Evolutionary conservation across 2,113 vertebrate species (phyloP), one percentile per base, ranked within the genome.

Genomic region (Apaloderma vittatum): DNA sequence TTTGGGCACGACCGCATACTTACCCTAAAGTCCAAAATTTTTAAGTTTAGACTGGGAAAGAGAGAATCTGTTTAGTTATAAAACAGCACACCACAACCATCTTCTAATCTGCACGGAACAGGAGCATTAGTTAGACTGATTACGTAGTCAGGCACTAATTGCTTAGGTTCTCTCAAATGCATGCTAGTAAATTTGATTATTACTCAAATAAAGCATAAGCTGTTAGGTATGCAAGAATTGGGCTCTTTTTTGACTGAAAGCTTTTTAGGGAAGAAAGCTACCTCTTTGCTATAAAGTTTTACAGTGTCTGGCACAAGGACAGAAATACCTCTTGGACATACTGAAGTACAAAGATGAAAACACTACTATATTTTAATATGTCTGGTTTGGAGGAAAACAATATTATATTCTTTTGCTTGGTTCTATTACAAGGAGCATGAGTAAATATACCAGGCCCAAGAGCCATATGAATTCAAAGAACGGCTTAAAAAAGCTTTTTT

Each of bases 231-330:
- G 37, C 16, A 29, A 95, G 17, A 84, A 15, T 40, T 46, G 34
- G 58, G 45, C 48, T 84, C 51, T 6, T 58, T 86, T 77, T 65
- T 84, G 45, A 85, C 72, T 67, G 37, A 59, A 67, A 86, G 26
- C 18, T 52, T 89, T 83, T 37, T 45, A 45, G 26, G 11, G 37
- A 26, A 79, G 89, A 88, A 43, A 7, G 2, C 54, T 58, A 76
- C 72, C 20, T 80, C 46, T 90, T 62, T 86, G 46, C 91, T 76
- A 37, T 86, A 83, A 94, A 92, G n/a, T 86, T 94, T 94, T 94
- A 96, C 49, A 55, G 54, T 52, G 89, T 93, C 85, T 96, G 67
- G 75, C 74, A 77, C 37, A 59, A 76, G 43, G 21, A 72, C 1
- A 1, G 32, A 77, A 73, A 88, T 43, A 58, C 43, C 37, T 73